A percentile compares a stretch with the other conserved stretches of the same genome.
phyloP scores from a whole-genome alignment of 2,113 vertebrate species.

The Ailuropoda melanoleuca region DNA sequence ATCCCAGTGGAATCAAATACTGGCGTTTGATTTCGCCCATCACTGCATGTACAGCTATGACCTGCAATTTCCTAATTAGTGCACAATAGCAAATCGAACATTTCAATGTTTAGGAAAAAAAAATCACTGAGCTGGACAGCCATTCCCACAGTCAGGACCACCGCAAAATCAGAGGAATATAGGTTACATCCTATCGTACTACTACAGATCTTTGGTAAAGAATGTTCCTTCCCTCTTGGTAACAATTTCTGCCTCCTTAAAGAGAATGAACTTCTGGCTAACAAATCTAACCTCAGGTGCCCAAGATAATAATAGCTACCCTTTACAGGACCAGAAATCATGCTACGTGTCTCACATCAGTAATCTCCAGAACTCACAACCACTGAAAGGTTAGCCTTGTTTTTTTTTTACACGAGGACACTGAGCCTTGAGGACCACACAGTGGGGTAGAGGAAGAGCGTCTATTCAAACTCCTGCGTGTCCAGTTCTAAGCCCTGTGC shows the following conservation, averaged over 20 bases:
- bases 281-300: neutral
- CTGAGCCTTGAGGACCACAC: neutral
- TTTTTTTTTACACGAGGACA: neutral
- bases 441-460: neutral
- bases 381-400: neutral
- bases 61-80: slow-evolving; percentile 16
- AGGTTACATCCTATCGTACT: neutral
- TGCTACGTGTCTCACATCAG: neutral
- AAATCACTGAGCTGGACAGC: neutral
- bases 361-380: neutral
- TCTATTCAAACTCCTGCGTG: neutral
- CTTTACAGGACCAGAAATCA: neutral
- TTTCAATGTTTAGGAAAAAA: neutral
- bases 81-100: neutral
- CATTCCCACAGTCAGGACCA: neutral
- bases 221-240: neutral
- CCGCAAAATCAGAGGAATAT: neutral
- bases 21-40: neutral
- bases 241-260: neutral
- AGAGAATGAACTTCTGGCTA: neutral
- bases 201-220: neutral
- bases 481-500: neutral
- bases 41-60: neutral
- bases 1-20: neutral
- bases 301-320: neutral